Percentiles rank a stretch among this genome's conserved stretches.
phyloP scores from a whole-genome alignment of 2,113 vertebrate species.

The Setophaga kirtlandii region DNA sequence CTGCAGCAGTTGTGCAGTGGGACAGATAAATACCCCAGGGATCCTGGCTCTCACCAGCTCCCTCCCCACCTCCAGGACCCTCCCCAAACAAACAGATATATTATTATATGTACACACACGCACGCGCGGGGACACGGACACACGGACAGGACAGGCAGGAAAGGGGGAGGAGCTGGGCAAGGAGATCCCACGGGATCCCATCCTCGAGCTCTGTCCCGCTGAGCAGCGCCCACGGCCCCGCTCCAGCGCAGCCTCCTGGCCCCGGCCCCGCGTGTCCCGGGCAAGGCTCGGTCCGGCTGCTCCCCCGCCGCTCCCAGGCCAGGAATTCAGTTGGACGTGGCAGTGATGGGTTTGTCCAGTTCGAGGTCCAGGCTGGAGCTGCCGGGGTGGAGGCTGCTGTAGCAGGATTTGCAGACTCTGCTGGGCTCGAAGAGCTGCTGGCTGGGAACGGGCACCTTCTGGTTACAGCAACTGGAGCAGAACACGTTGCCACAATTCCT shows the following conservation, averaged over 20 bases:
- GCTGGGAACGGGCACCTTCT: conserved; percentile 98
- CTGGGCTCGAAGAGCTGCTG: conserved; percentile 97
- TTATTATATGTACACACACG: conserved; percentile 41
- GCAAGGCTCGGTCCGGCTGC: conserved; percentile 24
- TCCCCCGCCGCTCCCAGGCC: conserved; percentile 15
- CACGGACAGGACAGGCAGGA: conserved; percentile 31
- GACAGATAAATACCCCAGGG: not conserved
- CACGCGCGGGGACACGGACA: not conserved
- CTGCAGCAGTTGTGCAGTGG: not conserved
- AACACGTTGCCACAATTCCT: conserved; percentile 99
- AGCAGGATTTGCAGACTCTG: conserved; percentile 93
- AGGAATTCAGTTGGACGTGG: conserved; percentile 86
- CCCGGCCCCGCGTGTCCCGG: not conserved
- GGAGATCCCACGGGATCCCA: conserved; percentile 47
- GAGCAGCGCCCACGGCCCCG: conserved; percentile 10
- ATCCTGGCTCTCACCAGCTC: not conserved
- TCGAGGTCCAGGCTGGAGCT: conserved; percentile 82
- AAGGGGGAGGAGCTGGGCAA: conserved; percentile 8
- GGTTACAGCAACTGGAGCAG: conserved; percentile 96
- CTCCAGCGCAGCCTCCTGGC: conserved; percentile 12
- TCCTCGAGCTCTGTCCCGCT: conserved; percentile 44
- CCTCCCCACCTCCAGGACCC: conserved; percentile 27
- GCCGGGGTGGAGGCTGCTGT: conserved; percentile 84
- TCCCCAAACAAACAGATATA: conserved; percentile 29
- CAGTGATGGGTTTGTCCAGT: conserved; percentile 93